Base-by-base conservation (phyloP, 2,797 vertebrate genomes). In the Schizopygopsis pylzovi region DNA sequence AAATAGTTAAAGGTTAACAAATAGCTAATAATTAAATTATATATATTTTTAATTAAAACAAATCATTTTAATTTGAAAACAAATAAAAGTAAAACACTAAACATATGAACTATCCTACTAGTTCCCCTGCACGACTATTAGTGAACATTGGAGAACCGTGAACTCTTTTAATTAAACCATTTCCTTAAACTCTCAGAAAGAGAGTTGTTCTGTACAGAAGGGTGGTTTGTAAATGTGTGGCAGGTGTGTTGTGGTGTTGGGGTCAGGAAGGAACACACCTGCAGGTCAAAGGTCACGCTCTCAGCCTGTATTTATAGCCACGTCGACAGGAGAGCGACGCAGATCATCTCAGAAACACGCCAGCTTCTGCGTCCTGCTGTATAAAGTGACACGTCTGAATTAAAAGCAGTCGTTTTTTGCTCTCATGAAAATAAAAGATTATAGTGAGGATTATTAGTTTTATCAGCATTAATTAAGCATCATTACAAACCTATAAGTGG, bases 211-310 rank as follows among this genome's bases (percentile, higher is more conserved):
- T 39, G 52, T 6, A 52, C 9, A 75, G 56, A 81, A 84, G 9
- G 20, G 86, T 85, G 85, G 88, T 71, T 82, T 83, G 56, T 75
- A 89, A 89, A 90, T 88, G 89, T 90, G 90, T 83, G 89, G 86
- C 73, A 25, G 61, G 61, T 63, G 61, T 63, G 61, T 7, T 33
- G 61, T 25, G 28, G 25, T 28, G 61, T 28, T 63, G 61, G 12
- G 59, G 59, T 61, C 59, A 0, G 22, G 22, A 25, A 4, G 56
- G 72, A 77, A 56, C 75, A 80, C 90, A 88, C 76, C 92, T 82
- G 65, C 86, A 85, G 79, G 90, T 91, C 88, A 90, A 83, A 89
- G 12, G 20, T 87, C 79, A 22, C 18, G 81, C 83, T 49, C 79
- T 86, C 61, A 70, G 45, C 18, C 82, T 80, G 79, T 80, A 85